Evolutionary conservation across 2,113 vertebrate species (phyloP), one percentile per base, ranked within the genome.

Genomic region (Sitta europaea): DNA sequence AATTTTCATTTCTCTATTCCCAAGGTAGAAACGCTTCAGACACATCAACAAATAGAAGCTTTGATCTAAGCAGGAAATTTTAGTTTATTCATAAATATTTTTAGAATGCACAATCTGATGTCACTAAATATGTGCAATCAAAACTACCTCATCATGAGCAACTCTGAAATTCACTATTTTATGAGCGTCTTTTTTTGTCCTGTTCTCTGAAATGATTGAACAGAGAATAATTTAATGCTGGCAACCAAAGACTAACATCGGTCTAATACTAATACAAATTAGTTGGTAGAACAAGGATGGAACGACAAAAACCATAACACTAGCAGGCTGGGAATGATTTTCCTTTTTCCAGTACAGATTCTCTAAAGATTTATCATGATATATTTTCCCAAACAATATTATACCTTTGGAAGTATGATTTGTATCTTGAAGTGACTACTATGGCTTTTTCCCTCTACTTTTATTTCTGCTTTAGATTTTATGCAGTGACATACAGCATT

Each of bases 1-100:
- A 97, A 98, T 92, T 98, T 98, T 72, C 94, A 97, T 80, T 97
- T 97, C 74, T 71, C 95, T 94, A 82, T 75, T 96, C 81, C 57
- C 92, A 85, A 88, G 88, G 73, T 25, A 88, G 62, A 90, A 92
- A 95, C 8, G 12, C 59, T 86, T 88, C 55, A 66, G 88, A 88
- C 81, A 74, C 53, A 81, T 38, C 70, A 93, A 86, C 53, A 92
- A 97, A 97, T 20, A 82, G 86, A 94, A 86, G 68, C 65, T 91
- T 96, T 94, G 77, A 86, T 88, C 90, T 85, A 90, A 79, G 43
- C 81, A 94, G 38, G 24, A 92, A 75, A 97, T 91, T 31, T 92
- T 67, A 73, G 87, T 95, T 95, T 96, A 92, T 94, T 96, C 82
- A 97, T 78, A 95, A 96, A 91, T 94, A 87, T 65, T 95, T 95